phyloP scores from a whole-genome alignment of 2,113 vertebrate genomes.

The Phocoena sinus region DNA sequence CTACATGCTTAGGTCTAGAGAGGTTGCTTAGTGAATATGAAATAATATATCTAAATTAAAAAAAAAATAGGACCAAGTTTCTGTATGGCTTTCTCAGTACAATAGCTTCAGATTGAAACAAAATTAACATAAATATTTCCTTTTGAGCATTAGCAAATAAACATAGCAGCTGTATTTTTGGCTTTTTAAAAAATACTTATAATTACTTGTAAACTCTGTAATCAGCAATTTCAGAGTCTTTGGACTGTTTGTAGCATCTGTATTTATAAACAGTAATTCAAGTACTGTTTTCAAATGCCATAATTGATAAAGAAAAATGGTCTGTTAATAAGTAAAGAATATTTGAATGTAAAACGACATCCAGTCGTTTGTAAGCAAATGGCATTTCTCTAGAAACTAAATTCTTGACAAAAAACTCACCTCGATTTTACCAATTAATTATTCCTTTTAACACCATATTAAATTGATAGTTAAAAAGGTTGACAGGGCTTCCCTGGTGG shows the following conservation, averaged over 20 bases:
- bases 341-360: neutral
- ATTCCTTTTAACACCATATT: neutral
- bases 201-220: neutral
- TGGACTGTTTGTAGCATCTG: neutral
- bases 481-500: neutral
- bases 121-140: constrained; percentile 40
- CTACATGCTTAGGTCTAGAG: neutral
- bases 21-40: neutral
- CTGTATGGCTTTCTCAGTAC: neutral
- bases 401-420: neutral
- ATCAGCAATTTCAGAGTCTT: neutral
- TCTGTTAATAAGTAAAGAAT: neutral
- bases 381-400: neutral
- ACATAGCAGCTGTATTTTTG: constrained; percentile 25
- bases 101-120: constrained; percentile 30
- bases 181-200: constrained; percentile 47
- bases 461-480: neutral
- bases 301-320: neutral
- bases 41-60: neutral
- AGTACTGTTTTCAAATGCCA: constrained; percentile 20
- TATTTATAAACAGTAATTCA: constrained; percentile 15
- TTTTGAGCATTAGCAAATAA: neutral
- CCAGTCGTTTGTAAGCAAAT: neutral
- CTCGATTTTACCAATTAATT: neutral
- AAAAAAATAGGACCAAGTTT: neutral